Percentiles rank a stretch among this genome's conserved stretches.
Conservation (phyloP, 2,113 vertebrate genomes). For the Capreolus pygargus region DNA sequence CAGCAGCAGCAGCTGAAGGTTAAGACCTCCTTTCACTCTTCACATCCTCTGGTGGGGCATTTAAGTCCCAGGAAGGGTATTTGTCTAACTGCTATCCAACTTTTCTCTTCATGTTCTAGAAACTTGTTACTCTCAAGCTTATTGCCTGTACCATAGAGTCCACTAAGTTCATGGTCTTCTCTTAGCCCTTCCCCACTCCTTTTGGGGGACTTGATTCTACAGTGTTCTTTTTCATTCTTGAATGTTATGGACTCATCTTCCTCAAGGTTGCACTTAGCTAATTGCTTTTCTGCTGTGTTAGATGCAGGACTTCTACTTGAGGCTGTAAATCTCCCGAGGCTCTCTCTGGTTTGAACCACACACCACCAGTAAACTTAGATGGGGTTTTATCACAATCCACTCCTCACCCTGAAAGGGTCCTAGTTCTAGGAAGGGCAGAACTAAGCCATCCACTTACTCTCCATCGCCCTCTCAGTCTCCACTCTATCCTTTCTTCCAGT, state of each 20-base stretch:
- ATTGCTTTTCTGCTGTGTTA: background rate
- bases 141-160: background rate
- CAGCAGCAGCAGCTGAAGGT: no score
- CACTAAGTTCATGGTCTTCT: background rate
- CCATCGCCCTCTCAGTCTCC: background rate
- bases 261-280: background rate
- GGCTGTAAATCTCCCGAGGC: background rate
- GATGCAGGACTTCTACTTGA: background rate
- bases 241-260: background rate
- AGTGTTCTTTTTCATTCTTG: background rate
- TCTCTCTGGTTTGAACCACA: background rate
- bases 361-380: background rate
- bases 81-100: background rate
- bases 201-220: background rate
- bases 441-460: background rate
- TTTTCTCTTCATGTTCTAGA: background rate
- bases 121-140: background rate
- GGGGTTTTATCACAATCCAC: background rate
- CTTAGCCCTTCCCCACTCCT: background rate
- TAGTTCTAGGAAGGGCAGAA: background rate
- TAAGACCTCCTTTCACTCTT: background rate
- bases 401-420: background rate
- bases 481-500: background rate
- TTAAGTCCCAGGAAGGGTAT: background rate
- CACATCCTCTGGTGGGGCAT: background rate